Evolutionary conservation across 2,797 vertebrate species (phyloP).

Genomic region (Neostethus bicornis): DNA sequence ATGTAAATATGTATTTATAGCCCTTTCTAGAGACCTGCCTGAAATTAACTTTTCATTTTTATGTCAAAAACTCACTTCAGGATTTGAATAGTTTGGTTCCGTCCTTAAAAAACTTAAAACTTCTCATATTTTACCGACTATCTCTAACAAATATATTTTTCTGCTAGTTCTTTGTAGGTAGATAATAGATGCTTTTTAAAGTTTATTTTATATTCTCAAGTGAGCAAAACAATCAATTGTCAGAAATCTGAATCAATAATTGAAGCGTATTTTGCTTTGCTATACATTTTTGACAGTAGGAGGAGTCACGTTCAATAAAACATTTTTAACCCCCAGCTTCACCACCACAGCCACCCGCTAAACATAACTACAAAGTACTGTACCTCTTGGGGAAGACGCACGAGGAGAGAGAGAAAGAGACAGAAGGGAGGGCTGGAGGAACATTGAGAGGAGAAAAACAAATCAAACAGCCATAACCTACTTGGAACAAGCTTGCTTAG

Average conservation of each 20-base stretch:
- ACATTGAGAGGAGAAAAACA: conserved; percentile 61
- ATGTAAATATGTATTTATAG: background rate
- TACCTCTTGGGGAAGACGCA: conserved; percentile 65
- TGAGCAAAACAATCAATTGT: conserved; percentile 31
- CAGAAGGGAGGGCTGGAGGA: conserved; percentile 46
- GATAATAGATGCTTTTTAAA: no score
- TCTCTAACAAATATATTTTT: no score
- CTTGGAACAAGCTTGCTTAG: conserved; percentile 71
- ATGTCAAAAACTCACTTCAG: conserved; percentile 10
- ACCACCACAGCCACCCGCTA: conserved; percentile 45
- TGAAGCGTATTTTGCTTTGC: conserved; percentile 27
- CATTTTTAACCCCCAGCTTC: conserved; percentile 35
- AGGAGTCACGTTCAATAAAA: conserved; percentile 63
- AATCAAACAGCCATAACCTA: conserved; percentile 67
- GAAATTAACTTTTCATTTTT: conserved; percentile 15
- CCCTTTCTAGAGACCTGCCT: background rate
- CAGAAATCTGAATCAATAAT: conserved; percentile 18
- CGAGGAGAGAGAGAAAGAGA: conserved; percentile 49
- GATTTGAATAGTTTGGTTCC: conserved; percentile 22
- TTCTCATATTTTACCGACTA: no score
- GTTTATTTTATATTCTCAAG: no score
- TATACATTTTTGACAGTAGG: conserved; percentile 58
- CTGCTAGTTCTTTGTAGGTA: no score
- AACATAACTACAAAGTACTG: conserved; percentile 72
- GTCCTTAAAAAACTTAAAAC: no score